phyloP scores from a whole-genome alignment of 2,888 invertebrate species.

The Melanophora roralis region DNA sequence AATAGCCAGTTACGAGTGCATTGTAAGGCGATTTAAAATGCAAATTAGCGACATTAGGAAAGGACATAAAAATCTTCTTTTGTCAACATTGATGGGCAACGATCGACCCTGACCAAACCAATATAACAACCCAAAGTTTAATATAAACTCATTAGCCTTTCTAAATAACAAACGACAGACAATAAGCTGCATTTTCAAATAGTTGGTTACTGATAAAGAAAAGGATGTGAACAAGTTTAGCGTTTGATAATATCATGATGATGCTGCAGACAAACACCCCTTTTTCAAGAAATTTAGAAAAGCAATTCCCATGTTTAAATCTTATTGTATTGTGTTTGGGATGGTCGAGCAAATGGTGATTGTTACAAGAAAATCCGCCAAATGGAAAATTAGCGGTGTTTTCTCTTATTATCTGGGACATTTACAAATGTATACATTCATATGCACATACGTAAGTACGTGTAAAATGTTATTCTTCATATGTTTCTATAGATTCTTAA shows the following conservation, averaged over 20 bases:
- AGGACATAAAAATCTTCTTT: constrained; percentile 39
- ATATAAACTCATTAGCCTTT: constrained; percentile 60
- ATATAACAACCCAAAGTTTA: constrained; percentile 55
- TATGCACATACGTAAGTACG: background rate
- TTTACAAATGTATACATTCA: constrained; percentile 32
- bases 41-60: constrained; percentile 51
- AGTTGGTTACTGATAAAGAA: constrained; percentile 27
- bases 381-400: constrained; percentile 63
- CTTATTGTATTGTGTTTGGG: constrained; percentile 23
- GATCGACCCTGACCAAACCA: constrained; percentile 50
- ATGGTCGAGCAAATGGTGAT: background rate
- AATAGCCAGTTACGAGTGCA: constrained; percentile 46
- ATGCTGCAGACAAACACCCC: constrained; percentile 19
- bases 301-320: constrained; percentile 39
- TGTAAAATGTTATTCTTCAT: constrained; percentile 26
- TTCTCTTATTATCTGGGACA: constrained; percentile 37
- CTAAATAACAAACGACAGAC: constrained; percentile 47
- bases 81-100: constrained; percentile 2
- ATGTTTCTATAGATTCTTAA: too few relatives aligned
- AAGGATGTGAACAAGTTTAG: constrained; percentile 37
- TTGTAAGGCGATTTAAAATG: constrained; percentile 60
- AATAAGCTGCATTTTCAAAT: constrained; percentile 38
- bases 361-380: constrained; percentile 58
- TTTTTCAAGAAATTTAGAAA: constrained; percentile 5
- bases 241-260: constrained; percentile 30